Base-by-base conservation (phyloP, 2,888 invertebrate species). In the Leucania comma region DNA sequence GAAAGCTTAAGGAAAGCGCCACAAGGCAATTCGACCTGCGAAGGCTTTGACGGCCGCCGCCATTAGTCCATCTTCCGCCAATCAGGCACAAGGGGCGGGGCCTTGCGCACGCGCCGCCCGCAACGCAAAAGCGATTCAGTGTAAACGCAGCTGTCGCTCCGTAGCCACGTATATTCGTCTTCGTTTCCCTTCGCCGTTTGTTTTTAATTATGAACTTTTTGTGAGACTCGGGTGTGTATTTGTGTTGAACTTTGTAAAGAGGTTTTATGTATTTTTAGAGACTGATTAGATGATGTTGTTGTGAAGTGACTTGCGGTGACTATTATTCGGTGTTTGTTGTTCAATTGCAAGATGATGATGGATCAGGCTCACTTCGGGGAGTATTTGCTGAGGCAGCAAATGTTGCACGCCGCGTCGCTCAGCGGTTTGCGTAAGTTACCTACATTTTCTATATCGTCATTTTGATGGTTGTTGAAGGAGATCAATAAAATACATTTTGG, bases 321-420 rank as follows among this genome's bases (percentile, higher is more conserved):
- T 86, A 83, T 83, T 87, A 54, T 74, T 86, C 74, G 61, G 84
- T 87, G 87, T 80, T 86, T 82, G 76, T 82, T 84, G 60, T 77
- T 82, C 53, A 63, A 71, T 59, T 72, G 9, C 85, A 92, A 75
- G 71, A 96, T 95, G 95, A 96, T 96, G 96, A 96, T 96, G 96
- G 95, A 95, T 90, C 96, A 96, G 88, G 93, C 95, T 24, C 95
- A 95, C 82, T 94, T 96, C 71, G 94, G 95, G 72, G 96, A 96
- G 88, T 96, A 95, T 86, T 89, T 96, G 89, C 90, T 96, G 89
- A 92, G 96, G 84, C 96, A 96, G 87, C 96, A 96, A 90, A 96
- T 96, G 95, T 82, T 96, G 82, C 96, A 96, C 68, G 96, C 95
- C 24, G 96, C 95, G 20, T 95, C 95, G 12, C 89, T 96, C 3